Evolutionary conservation across 2,797 vertebrate species (phyloP).

Genomic region (Rhinoraja longicauda): DNA sequence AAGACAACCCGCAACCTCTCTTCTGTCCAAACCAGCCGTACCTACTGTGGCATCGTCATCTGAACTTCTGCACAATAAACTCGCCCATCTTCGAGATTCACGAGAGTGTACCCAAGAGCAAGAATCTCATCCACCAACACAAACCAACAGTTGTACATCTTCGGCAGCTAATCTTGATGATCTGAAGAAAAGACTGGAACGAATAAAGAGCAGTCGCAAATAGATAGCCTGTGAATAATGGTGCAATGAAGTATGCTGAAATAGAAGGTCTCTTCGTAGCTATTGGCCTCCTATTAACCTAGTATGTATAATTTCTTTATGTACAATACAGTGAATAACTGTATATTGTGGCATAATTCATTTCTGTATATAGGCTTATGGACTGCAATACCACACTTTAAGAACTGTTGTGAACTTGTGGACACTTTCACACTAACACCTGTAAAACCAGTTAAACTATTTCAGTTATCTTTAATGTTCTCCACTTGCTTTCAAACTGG

Average conservation of each 20-base stretch:
- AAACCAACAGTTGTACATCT: conserved; percentile 65
- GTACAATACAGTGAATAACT: conserved; percentile 63
- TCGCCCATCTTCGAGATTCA: conserved; percentile 91
- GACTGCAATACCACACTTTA: conserved; percentile 54
- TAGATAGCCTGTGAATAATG: conserved; percentile 50
- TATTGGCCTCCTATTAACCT: conserved; percentile 57
- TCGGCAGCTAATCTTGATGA: conserved; percentile 88
- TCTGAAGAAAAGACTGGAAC: conserved; percentile 97
- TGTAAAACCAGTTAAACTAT: conserved; percentile 63
- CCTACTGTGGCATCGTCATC: conserved; percentile 85
- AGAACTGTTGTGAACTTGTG: conserved; percentile 56
- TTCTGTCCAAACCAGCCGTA: conserved; percentile 78
- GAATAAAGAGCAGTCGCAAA: conserved; percentile 96
- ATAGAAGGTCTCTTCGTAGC: conserved; percentile 58
- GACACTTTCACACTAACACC: conserved; percentile 60
- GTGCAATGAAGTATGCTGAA: conserved; percentile 53
- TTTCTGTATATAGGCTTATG: conserved; percentile 66
- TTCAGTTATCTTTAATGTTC: conserved; percentile 56
- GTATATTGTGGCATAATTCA: conserved; percentile 61
- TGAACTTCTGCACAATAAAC: conserved; percentile 95
- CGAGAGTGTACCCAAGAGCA: conserved; percentile 83
- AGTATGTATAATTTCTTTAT: conserved; percentile 59
- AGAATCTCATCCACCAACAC: conserved; percentile 67
- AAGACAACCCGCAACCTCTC: conserved; percentile 69
- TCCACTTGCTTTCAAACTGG: conserved; percentile 49